Conservation (phyloP, 23 tunicate species). For the Phallusia fumigata region DNA sequence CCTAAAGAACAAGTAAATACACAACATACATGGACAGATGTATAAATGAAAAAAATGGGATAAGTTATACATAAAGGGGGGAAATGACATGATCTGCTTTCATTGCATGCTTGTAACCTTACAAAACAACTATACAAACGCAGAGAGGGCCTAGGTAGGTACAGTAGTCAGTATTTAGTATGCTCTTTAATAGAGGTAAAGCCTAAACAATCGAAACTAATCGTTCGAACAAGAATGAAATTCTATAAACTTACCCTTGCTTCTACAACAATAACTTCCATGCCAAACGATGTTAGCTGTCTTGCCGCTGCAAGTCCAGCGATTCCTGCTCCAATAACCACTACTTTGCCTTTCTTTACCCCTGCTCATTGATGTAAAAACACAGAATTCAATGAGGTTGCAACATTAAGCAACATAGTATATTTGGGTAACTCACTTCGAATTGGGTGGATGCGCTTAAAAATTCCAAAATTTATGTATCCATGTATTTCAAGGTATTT, state of each 20-base stretch:
- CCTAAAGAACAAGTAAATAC: constrained; percentile 39
- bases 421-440: constrained; percentile 27
- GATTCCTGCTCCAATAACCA: constrained; percentile 92
- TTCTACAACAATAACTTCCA: constrained; percentile 85
- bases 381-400: neutral
- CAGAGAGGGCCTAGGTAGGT: too few relatives aligned
- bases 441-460: constrained; percentile 65
- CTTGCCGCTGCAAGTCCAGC: constrained; percentile 96
- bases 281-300: constrained; percentile 86
- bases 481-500: constrained; percentile 66
- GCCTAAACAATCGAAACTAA: too few relatives aligned
- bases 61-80: too few relatives aligned
- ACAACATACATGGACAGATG: too few relatives aligned
- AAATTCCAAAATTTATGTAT: constrained; percentile 89
- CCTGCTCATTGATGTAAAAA: constrained; percentile 20
- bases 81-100: too few relatives aligned
- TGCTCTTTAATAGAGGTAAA: too few relatives aligned
- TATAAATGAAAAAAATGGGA: too few relatives aligned
- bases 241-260: constrained; percentile 69
- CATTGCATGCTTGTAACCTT: too few relatives aligned
- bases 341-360: constrained; percentile 69
- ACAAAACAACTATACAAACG: too few relatives aligned
- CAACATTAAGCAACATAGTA: neutral
- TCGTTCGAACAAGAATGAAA: neutral
- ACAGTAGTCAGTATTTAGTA: too few relatives aligned